These are phyloP conservation scores for Morelia viridis DNA, from an alignment of 2,797 vertebrate species.

Conservation along the genomic window DNA sequence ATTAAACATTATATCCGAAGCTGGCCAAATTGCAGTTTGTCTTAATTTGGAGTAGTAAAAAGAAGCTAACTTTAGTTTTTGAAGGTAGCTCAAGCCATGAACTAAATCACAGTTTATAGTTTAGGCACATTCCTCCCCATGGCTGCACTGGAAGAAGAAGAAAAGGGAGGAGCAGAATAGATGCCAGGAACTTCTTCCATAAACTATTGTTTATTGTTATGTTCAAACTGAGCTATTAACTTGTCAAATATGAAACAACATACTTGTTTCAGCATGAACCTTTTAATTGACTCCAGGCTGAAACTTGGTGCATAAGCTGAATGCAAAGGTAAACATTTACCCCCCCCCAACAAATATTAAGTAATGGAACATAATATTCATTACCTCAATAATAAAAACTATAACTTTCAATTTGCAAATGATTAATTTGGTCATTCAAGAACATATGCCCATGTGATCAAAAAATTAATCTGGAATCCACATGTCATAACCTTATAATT, in stretches of 20 bases:
- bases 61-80: not conserved
- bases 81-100: not conserved
- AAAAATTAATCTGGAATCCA: not conserved
- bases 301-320: not conserved
- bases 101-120: not conserved
- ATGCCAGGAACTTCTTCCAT: not conserved
- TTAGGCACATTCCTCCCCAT: not conserved
- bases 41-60: not conserved
- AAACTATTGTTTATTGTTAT: not conserved
- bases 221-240: not conserved
- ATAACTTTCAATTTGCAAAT: not conserved
- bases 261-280: not conserved
- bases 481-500: not conserved
- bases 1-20: not conserved
- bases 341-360: not conserved
- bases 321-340: not conserved
- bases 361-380: not conserved
- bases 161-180: not conserved
- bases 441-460: not conserved
- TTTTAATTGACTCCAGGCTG: not conserved
- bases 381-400: not conserved
- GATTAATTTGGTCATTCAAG: not conserved
- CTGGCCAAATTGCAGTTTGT: not conserved
- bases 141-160: not conserved
- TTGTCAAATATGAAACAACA: not conserved